Conservation (phyloP, 2,888 invertebrate species). For the Tachina lurida region DNA sequence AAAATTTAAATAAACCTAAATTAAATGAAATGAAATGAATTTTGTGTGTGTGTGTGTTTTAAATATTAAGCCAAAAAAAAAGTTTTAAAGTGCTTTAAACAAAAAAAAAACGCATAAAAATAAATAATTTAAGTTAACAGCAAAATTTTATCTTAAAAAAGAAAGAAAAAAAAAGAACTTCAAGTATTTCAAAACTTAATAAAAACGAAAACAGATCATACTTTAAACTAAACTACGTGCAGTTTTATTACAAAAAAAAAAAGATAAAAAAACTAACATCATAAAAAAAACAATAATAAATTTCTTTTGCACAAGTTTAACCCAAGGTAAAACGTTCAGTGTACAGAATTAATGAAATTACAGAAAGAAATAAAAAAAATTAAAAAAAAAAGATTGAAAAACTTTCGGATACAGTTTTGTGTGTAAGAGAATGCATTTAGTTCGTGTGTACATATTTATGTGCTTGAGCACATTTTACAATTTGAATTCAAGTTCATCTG, state of each 20-base stretch:
- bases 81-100: constrained; percentile 1
- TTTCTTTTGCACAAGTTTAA: constrained; percentile 48
- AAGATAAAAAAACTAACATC: background rate
- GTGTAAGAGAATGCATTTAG: constrained; percentile 5
- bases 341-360: constrained; percentile 48
- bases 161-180: constrained; percentile 12
- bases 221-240: constrained; percentile 46
- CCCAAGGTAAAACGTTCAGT: constrained; percentile 42
- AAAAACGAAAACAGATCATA: constrained; percentile 25
- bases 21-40: background rate
- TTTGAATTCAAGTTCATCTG: constrained; percentile 66
- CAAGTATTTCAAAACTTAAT: constrained; percentile 18
- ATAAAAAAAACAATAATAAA: constrained; percentile 24
- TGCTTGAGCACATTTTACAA: constrained; percentile 31
- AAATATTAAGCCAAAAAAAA: constrained; percentile 5
- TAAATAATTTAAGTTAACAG: background rate
- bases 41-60: background rate
- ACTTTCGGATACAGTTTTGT: constrained; percentile 46
- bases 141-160: background rate
- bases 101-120: no score
- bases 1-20: background rate
- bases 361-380: background rate
- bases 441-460: background rate
- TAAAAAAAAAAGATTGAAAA: constrained; percentile 42
- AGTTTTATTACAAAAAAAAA: constrained; percentile 45